Evolutionary conservation across 1,140 invertebrate genomes (phyloP), one percentile per base, ranked within the genome.

Genomic region (Lordiphosa clarofinis): DNA sequence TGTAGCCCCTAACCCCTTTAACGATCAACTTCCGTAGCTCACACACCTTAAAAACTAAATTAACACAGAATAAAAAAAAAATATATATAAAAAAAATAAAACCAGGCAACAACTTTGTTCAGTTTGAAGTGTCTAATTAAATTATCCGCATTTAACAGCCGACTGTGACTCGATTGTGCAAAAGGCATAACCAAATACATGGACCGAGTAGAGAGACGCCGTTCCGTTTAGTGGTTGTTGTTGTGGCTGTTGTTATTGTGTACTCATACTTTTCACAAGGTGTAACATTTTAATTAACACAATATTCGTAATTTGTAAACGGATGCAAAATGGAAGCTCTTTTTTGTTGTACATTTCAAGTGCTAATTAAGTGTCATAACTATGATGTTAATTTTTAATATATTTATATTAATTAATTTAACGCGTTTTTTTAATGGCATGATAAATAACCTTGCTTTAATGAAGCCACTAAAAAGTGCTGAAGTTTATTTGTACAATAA

Each of bases 281-380:
- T 82, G 76, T 69, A 82, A 82, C 76, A 84, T 82, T 82, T 82
- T 76, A 82, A 82, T 82, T 82, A 82, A 73, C 76, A 82, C 73
- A 65, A 54, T 38, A 56, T 60, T 59, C 59, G 73, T 82, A 82
- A 82, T 84, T 73, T 56, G 57, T 65, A 69, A 66, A 56, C 68
- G 67, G 63, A 67, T 57, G 58, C 53, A 56, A 38, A 43, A 60
- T 46, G 37, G 42, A 52, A 19, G 52, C 31, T 39, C 11, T 12
- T 9, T 31, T 47, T 33, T 36, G 37, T 48, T 66, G 33, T 47
- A 37, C 48, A 47, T 55, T 71, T 52, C 15, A 35, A 53, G 56
- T 65, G 78, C 59, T 82, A 82, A 82, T 82, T 78, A 73, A 73
- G 76, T 84, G 76, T 33, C 42, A 69, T 72, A 82, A 82, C 69